Evolutionary conservation across 2,888 invertebrate genomes (phyloP).

Genomic region (Caenorhabditis japonica): DNA sequence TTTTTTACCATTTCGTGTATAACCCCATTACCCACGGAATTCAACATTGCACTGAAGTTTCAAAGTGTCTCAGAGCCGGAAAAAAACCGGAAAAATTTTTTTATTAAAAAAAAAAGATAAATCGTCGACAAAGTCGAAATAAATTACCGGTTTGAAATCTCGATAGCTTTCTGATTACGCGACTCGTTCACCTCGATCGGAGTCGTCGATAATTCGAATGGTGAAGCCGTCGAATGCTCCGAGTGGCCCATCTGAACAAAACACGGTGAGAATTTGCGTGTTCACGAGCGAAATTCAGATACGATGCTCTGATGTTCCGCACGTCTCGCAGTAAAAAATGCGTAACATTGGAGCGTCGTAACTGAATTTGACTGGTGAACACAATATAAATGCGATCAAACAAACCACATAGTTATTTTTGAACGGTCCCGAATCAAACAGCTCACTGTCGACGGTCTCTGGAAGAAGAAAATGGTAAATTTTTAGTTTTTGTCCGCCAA

Average conservation of each 20-base stretch:
- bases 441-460: conserved; percentile 74
- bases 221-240: conserved; percentile 84
- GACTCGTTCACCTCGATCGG: conserved; percentile 97
- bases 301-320: too few species aligned
- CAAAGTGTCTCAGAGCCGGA: too few species aligned
- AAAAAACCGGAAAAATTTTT: too few species aligned
- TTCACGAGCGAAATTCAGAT: too few species aligned
- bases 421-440: conserved; percentile 73
- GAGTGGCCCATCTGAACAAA: conserved; percentile 46
- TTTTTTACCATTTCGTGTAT: too few species aligned
- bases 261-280: too few species aligned
- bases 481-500: too few species aligned
- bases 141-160: conserved; percentile 87
- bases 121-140: too few species aligned
- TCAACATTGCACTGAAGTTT: too few species aligned
- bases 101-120: neutral
- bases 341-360: neutral
- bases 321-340: too few species aligned
- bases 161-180: conserved; percentile 89
- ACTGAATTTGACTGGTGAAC: too few species aligned
- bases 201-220: conserved; percentile 96
- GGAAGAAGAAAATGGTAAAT: conserved; percentile 43
- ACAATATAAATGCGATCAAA: neutral
- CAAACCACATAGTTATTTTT: conserved; percentile 60
- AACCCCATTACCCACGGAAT: too few species aligned